These are phyloP conservation scores for Plemyria rubiginata DNA, from an alignment of 2,888 invertebrate species.

Conservation along the genomic window DNA sequence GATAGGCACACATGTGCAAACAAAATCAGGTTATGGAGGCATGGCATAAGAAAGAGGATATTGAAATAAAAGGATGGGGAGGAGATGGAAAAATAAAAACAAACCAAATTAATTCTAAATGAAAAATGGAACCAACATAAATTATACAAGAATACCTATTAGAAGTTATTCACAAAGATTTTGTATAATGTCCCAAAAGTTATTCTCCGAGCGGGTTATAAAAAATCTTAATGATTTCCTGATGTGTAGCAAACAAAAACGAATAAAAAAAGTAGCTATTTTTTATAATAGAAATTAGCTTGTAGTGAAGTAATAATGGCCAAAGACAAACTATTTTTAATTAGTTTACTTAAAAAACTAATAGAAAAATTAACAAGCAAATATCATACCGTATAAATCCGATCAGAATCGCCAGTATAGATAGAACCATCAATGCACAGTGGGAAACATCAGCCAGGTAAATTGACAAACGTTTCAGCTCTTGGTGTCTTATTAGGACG, in stretches of 20 bases:
- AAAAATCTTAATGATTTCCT: no score
- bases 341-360: not conserved
- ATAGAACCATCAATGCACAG: conserved; percentile 93
- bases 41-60: conserved; percentile 33
- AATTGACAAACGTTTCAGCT: conserved; percentile 93
- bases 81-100: conserved; percentile 47
- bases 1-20: conserved; percentile 46
- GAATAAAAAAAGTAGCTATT: conserved; percentile 32
- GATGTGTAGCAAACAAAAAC: no score
- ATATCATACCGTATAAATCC: conserved; percentile 92
- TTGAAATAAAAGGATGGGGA: conserved; percentile 27
- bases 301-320: not conserved
- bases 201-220: no score
- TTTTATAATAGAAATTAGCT: conserved; percentile 2
- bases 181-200: no score
- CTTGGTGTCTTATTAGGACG: conserved; percentile 94
- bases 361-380: not conserved
- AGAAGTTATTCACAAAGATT: no score
- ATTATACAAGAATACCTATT: no score
- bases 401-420: conserved; percentile 94
- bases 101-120: conserved; percentile 47
- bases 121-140: conserved; percentile 43
- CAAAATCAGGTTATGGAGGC: conserved; percentile 29
- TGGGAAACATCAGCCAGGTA: conserved; percentile 96
- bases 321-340: not conserved